These are phyloP conservation scores for Gymnogyps californianus DNA, from an alignment of 2,113 vertebrate species.

Conservation along the genomic window DNA sequence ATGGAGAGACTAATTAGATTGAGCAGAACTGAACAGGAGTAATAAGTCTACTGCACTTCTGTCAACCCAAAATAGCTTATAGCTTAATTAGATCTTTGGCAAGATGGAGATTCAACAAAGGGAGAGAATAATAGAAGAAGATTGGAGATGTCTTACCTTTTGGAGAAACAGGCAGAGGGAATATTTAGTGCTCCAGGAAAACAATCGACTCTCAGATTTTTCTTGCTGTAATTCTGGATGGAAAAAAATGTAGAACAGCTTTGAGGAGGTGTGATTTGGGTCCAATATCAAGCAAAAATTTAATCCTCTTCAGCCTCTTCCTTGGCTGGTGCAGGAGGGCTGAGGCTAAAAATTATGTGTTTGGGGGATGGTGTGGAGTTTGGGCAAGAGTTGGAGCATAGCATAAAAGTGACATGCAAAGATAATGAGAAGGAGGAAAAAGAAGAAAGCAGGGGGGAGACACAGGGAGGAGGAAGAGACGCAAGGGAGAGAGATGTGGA, in stretches of 20 bases:
- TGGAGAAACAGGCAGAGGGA: neutral
- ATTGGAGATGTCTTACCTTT: neutral
- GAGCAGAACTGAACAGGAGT: neutral
- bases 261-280: neutral
- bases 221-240: neutral
- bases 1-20: neutral
- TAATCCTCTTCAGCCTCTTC: neutral
- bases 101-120: neutral
- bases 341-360: neutral
- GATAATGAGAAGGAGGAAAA: neutral
- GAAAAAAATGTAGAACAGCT: neutral
- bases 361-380: neutral
- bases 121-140: neutral
- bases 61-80: neutral
- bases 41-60: neutral
- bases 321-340: neutral
- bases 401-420: neutral
- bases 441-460: neutral
- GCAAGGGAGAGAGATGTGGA: neutral
- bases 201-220: neutral
- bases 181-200: neutral
- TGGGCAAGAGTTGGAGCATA: neutral
- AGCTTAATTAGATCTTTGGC: neutral
- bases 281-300: neutral
- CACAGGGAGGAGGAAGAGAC: neutral